Evolutionary conservation across 1,140 invertebrate species (phyloP), one percentile per base, ranked within the genome.

Genomic region (Hylyphantes graminicola): DNA sequence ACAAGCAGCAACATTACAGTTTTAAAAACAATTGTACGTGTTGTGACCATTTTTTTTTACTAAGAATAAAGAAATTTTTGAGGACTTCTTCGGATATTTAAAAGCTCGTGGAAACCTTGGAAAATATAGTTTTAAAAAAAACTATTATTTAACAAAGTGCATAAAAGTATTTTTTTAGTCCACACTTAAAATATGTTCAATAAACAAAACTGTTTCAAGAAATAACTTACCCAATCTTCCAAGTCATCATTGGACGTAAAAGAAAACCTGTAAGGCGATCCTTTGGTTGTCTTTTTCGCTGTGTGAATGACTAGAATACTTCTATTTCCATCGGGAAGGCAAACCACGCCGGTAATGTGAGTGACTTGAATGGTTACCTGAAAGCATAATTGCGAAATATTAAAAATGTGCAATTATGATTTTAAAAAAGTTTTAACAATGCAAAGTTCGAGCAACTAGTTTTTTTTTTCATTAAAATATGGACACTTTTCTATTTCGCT

Each of bases 231-330:
- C 95, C 95, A 97, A 88, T 96, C 95, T 90, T 96, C 95, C 90
- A 95, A 92, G 90, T 96, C 94, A 61, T 93, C 92, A 89, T 96
- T 95, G 87, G 93, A 93, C 19, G 91, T 89, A 89, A 96, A 94
- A 89, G 94, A 93, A 81, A 96, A 89, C 89, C 93, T 92, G 10
- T 96, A 90, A 75, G 90, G 90, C 17, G 72, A 87, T 87, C 90
- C 90, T 9, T 88, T 89, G 54, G 88, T 86, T 9, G 91, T 89
- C 87, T 94, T 90, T 86, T 92, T 90, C 13, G 94, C 93, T 6
- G 93, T 93, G 88, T 94, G 92, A 86, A 96, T 90, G 2, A 93
- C 92, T 76, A 96, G 90, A 80, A 94, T 91, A 4, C 94, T 93
- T 88, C 91, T 92, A 57, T 93, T 93, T 54, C 94, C 94, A 89